Percentiles rank a stretch among this genome's conserved stretches.
These are phyloP conservation scores for Ceuthmochares aereus DNA, from an alignment of 2,113 vertebrate genomes.

Conservation along the genomic window DNA sequence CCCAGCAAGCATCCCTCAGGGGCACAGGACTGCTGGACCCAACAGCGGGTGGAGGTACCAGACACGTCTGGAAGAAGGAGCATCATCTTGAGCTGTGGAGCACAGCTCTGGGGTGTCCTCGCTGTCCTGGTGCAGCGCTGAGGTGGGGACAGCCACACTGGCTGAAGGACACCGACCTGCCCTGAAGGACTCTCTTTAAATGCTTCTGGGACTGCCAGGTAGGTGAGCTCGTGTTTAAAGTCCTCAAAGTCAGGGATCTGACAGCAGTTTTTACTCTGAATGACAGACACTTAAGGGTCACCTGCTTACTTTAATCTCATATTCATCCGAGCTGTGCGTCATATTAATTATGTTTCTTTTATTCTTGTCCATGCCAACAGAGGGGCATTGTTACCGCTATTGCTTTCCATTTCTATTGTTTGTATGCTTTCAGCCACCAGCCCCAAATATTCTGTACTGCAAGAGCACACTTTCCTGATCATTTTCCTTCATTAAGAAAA, in stretches of 20 bases:
- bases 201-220: rapidly evolving
- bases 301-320: neutral
- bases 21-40: neutral
- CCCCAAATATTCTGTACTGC: neutral
- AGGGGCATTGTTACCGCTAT: neutral
- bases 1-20: neutral
- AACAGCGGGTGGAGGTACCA: neutral
- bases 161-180: neutral
- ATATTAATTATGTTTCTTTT: neutral
- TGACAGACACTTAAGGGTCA: neutral
- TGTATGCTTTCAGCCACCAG: neutral
- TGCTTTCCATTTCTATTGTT: conserved; percentile 15
- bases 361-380: neutral
- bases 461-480: neutral
- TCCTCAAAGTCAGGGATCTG: neutral
- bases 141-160: rapidly evolving
- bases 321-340: neutral
- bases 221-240: neutral
- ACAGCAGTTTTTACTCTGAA: neutral
- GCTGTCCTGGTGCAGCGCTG: neutral
- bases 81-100: rapidly evolving
- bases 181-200: neutral
- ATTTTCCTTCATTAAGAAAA: conserved; percentile 44
- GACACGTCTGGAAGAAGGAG: neutral
- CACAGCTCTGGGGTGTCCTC: neutral